phyloP scores from a whole-genome alignment of 1,140 invertebrate genomes.

The Ostrea denselamellosa region DNA sequence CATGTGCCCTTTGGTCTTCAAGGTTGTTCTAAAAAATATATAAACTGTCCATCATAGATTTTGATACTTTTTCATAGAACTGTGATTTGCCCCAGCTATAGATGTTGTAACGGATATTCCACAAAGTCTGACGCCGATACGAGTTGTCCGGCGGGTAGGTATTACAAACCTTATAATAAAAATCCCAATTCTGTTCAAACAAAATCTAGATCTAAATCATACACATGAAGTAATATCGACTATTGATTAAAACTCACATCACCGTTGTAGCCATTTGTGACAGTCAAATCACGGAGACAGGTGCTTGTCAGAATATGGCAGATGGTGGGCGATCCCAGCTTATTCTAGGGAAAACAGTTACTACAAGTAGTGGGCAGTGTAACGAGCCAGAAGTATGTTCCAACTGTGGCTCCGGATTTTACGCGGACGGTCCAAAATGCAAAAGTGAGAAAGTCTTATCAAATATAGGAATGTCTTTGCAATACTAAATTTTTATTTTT shows the following conservation, averaged over 20 bases:
- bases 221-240: not conserved
- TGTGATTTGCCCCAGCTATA: slow-evolving; percentile 16
- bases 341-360: not conserved
- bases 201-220: not conserved
- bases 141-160: slow-evolving; percentile 3
- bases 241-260: not conserved
- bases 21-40: too few species aligned
- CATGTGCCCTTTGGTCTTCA: too few species aligned
- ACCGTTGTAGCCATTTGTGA: slow-evolving; percentile 22
- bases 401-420: slow-evolving; percentile 41
- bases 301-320: slow-evolving; percentile 27
- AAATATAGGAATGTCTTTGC: not conserved
- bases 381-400: slow-evolving; percentile 28
- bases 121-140: slow-evolving; percentile 9
- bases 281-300: not conserved
- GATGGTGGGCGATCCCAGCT: slow-evolving; percentile 9
- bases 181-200: not conserved
- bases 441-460: slow-evolving; percentile 8
- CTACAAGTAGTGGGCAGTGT: slow-evolving; percentile 30
- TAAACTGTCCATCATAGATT: not conserved
- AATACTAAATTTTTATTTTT: not conserved
- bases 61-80: not conserved
- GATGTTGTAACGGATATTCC: slow-evolving; percentile 15
- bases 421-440: slow-evolving; percentile 44
- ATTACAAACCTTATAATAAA: not conserved